Evolutionary conservation across 2,113 vertebrate species (phyloP), one percentile per base, ranked within the genome.

Genomic region (Carettochelys insculpta): DNA sequence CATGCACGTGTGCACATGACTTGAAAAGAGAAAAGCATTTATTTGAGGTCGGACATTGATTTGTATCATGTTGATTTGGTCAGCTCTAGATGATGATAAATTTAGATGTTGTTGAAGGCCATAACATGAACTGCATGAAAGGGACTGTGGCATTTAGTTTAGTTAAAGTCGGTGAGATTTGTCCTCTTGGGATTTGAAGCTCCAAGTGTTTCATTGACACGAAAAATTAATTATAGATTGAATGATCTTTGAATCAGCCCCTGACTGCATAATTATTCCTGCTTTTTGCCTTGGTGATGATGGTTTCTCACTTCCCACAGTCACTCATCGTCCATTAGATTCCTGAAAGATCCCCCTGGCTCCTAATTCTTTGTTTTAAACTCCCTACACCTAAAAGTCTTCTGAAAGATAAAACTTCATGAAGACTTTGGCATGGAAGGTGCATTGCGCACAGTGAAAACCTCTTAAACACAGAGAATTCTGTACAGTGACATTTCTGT

Each of bases 11-110:
- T n/a, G n/a, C n/a, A n/a, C n/a, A n/a, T 86, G 56, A 95, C 88
- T 93, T 94, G 91, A 82, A 94, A 94, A 56, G 82, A 79, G 82
- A 82, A 76, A 83, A 88, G 17, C 68, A 1, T 34, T 85, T 27
- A n/a, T n/a, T n/a, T n/a, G 4, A 86, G 84, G 95, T 90, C 82
- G 65, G 86, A 27, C 73, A 54, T 85, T 56, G 88, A 56, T 88
- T 92, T 93, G 80, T 24, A 1, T 61, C 41, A 48, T 27, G 1
- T 14, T 41, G 81, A 9, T 79, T 75, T 22, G 86, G 48, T 85
- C 34, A 24, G 87, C n/a, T 0, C 43, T 1, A 53, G 89, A 68
- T 83, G 38, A 47, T 12, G 54, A 29, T 1, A 82, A 82, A 85
- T 92, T 91, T 88, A 86, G 25, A 2, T 75, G 54, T 2, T 25